Evolutionary conservation across 1,140 invertebrate genomes (phyloP).

Genomic region (Zaprionus camerounensis): DNA sequence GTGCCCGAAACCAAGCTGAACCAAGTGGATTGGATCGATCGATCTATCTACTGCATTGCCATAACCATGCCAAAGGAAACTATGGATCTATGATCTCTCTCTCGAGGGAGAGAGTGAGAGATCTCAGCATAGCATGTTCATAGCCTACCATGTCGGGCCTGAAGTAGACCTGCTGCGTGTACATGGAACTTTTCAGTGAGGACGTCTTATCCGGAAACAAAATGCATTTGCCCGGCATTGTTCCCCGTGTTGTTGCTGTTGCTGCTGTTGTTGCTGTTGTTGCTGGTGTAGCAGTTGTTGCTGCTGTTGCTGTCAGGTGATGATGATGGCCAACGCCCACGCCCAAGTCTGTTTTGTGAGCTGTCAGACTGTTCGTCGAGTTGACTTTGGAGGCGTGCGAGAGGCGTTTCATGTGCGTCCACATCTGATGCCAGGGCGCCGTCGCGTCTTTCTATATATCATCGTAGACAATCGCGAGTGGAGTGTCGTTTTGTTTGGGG

Average conservation of each 20-base stretch:
- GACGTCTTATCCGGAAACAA: conserved; percentile 81
- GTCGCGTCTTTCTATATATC: conserved; percentile 75
- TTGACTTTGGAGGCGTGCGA: conserved; percentile 83
- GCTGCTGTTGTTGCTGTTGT: conserved; percentile 27
- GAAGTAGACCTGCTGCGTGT: conserved; percentile 80
- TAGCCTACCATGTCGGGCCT: conserved; percentile 82
- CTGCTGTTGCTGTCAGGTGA: conserved; percentile 53
- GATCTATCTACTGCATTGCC: conserved; percentile 36
- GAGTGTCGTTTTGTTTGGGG: conserved; percentile 21
- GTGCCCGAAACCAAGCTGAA: conserved; percentile 31
- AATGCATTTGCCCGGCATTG: conserved; percentile 71
- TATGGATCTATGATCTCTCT: conserved; percentile 23
- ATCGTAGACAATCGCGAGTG: conserved; percentile 15
- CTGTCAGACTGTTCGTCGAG: conserved; percentile 79
- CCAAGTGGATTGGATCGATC: conserved; percentile 2
- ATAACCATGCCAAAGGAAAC: conserved; percentile 71
- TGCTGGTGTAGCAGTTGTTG: conserved; percentile 22
- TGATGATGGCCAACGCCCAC: conserved; percentile 65
- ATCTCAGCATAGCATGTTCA: conserved; percentile 31
- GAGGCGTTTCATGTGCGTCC: conserved; percentile 83
- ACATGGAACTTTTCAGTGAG: conserved; percentile 77
- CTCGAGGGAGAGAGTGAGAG: not conserved
- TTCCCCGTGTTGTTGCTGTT: conserved; percentile 31
- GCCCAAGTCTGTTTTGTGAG: conserved; percentile 78
- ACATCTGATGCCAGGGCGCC: conserved; percentile 83